phyloP scores from a whole-genome alignment of 2,888 invertebrate species.

The Chloroclysta siterata region DNA sequence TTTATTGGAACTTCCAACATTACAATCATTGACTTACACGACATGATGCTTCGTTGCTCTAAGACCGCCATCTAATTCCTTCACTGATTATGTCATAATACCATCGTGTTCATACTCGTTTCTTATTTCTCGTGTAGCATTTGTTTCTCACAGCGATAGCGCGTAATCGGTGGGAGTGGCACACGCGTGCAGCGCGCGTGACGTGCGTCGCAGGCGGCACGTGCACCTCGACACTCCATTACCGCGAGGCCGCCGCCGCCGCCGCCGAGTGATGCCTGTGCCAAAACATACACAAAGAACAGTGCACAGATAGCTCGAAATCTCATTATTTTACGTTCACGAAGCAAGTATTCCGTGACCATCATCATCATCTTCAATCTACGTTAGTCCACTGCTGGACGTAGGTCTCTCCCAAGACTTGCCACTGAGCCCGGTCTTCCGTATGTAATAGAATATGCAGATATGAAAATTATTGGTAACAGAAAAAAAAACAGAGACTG shows the following conservation, averaged over 20 bases:
- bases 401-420: no score
- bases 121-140: slow-evolving; percentile 34
- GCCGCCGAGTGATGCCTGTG: slow-evolving; percentile 47
- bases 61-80: neutral
- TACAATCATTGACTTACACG: neutral
- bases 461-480: no score
- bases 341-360: no score
- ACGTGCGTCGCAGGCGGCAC: slow-evolving; percentile 53
- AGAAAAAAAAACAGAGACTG: no score
- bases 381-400: no score
- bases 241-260: slow-evolving; percentile 66
- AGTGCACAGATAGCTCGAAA: slow-evolving; percentile 14
- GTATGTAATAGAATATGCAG: no score
- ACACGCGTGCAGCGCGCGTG: slow-evolving; percentile 48
- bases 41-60: neutral
- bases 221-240: slow-evolving; percentile 71
- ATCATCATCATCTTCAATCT: no score
- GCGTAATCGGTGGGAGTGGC: slow-evolving; percentile 81
- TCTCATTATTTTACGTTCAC: no score
- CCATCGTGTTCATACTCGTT: neutral
- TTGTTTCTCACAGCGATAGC: slow-evolving; percentile 68
- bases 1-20: neutral
- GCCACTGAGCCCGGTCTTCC: no score
- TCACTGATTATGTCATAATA: neutral
- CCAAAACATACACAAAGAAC: slow-evolving; percentile 57